These are phyloP conservation scores for Megaleporinus macrocephalus DNA, from an alignment of 2,113 vertebrate species.

Conservation along the genomic window DNA sequence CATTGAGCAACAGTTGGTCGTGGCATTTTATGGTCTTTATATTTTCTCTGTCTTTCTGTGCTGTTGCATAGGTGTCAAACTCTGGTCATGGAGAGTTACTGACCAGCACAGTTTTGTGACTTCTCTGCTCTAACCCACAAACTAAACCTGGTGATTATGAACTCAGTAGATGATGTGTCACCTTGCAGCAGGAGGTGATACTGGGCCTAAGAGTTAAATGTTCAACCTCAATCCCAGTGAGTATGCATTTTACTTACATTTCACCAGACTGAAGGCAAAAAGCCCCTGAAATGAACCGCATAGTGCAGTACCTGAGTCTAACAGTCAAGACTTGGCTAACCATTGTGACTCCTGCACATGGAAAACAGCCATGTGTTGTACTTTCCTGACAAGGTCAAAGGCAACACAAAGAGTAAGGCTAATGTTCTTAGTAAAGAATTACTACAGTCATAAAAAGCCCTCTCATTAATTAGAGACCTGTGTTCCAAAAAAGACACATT, in stretches of 20 bases:
- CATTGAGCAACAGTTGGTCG: no score
- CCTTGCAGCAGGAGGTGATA: no score
- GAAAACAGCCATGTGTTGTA: constrained; percentile 46
- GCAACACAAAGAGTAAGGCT: constrained; percentile 41
- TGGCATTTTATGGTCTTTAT: no score
- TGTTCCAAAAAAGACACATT: constrained; percentile 46
- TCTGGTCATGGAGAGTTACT: no score
- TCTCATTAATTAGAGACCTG: constrained; percentile 48
- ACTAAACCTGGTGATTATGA: no score
- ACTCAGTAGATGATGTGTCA: no score
- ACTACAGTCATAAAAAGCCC: constrained; percentile 50
- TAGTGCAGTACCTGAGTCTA: constrained; percentile 9
- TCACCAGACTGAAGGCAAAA: not conserved
- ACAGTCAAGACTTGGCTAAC: constrained; percentile 41
- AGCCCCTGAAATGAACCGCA: constrained; percentile 7
- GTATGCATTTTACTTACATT: constrained; percentile 10
- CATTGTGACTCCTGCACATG: constrained; percentile 38
- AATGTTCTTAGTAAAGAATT: constrained; percentile 45
- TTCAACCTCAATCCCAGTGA: not conserved
- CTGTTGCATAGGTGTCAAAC: no score
- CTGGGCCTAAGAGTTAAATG: constrained; percentile 14
- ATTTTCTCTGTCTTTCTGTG: no score
- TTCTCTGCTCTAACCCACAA: no score
- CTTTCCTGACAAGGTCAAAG: constrained; percentile 48
- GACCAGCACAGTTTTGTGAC: no score